These are phyloP conservation scores for Pseudorhombus dupliciocellatus DNA, from an alignment of 2,113 vertebrate genomes.

Conservation along the genomic window DNA sequence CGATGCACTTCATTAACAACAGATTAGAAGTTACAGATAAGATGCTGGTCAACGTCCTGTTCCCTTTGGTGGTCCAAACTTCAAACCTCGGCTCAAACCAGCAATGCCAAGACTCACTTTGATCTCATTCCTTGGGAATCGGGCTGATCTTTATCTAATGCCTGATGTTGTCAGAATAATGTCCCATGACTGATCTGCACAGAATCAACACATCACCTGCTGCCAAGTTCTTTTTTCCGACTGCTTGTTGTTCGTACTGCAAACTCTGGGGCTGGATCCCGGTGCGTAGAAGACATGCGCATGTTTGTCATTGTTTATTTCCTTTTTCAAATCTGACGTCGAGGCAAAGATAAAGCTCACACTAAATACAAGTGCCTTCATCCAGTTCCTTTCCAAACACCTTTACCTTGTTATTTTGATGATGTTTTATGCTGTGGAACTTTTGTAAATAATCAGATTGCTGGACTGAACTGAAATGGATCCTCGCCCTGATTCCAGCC, in stretches of 20 bases:
- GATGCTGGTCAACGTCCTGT: conserved; percentile 19
- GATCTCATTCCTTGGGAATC: conserved; percentile 30
- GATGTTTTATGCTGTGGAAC: conserved; percentile 33
- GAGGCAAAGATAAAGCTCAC: conserved; percentile 20
- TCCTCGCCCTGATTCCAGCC: conserved; percentile 27
- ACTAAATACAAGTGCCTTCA: conserved; percentile 5
- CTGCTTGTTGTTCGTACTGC: conserved; percentile 15
- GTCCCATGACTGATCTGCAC: conserved; percentile 21
- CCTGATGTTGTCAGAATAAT: conserved; percentile 44
- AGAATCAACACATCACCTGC: conserved; percentile 29
- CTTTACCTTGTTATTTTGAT: conserved; percentile 7
- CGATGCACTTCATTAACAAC: conserved; percentile 12
- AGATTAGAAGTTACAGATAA: conserved; percentile 10
- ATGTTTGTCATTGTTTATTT: conserved; percentile 38
- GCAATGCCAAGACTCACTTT: conserved; percentile 26
- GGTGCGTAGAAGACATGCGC: conserved; percentile 54
- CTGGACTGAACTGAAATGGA: conserved; percentile 44
- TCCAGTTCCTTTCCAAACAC: conserved; percentile 22
- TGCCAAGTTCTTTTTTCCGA: conserved; percentile 10
- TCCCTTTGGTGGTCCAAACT: conserved; percentile 18
- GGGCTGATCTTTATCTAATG: conserved; percentile 40
- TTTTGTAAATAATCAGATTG: conserved; percentile 48
- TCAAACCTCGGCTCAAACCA: conserved; percentile 5
- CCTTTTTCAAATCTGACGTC: conserved; percentile 9
- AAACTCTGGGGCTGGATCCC: conserved; percentile 71